These are phyloP conservation scores for Zhuqinia jingwanae DNA, from an alignment of 2,888 invertebrate species.

Conservation along the genomic window DNA sequence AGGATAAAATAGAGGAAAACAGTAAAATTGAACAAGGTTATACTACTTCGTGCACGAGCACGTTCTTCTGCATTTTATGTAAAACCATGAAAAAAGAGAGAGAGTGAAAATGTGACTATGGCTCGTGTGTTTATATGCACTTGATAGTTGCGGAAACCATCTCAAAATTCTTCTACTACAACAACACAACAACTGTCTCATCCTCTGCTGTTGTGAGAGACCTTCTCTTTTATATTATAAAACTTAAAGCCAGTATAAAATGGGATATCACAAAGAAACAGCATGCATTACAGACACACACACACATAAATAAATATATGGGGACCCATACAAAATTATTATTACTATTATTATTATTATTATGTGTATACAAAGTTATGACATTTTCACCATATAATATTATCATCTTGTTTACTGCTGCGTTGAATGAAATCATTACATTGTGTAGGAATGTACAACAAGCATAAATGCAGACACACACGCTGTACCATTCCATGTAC, in stretches of 20 bases:
- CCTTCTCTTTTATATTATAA: no score
- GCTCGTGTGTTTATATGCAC: conserved; percentile 28
- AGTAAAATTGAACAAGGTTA: conserved; percentile 40
- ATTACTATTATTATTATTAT: no score
- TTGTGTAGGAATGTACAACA: no score
- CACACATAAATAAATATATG: conserved; percentile 16
- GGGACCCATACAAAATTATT: conserved; percentile 40
- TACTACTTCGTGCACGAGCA: conserved; percentile 25
- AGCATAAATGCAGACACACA: no score
- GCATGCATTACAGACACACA: no score
- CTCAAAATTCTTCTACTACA: conserved; percentile 8
- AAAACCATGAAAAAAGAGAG: conserved; percentile 15
- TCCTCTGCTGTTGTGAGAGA: conserved; percentile 10
- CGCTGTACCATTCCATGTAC: no score
- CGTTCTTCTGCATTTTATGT: conserved; percentile 45
- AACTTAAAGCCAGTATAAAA: conserved; percentile 33
- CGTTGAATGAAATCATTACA: no score
- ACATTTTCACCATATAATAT: conserved; percentile 46
- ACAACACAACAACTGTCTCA: neutral
- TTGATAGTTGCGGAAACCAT: conserved; percentile 51
- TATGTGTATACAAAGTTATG: conserved; percentile 56
- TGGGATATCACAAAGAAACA: neutral
- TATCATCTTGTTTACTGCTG: conserved; percentile 54
- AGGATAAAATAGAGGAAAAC: neutral
- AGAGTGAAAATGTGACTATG: neutral